These are phyloP conservation scores for Mesopsocus fuscifrons DNA, from an alignment of 2,888 invertebrate genomes.

Conservation along the genomic window DNA sequence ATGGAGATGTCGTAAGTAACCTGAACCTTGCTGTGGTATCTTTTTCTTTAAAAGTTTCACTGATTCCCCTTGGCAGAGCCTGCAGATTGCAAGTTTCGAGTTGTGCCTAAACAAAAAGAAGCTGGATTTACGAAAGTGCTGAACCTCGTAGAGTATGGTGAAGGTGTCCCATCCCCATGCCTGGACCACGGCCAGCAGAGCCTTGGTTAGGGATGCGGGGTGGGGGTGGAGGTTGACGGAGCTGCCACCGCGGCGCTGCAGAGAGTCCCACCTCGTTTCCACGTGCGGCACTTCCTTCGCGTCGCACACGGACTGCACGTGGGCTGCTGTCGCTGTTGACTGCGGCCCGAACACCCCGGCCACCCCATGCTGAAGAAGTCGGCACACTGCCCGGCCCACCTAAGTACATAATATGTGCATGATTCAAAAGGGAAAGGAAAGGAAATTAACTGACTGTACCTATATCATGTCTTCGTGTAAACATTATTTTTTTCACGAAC, in stretches of 20 bases:
- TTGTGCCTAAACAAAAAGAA: too few relatives aligned
- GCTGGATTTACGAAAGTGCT: too few relatives aligned
- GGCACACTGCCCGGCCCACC: constrained; percentile 25
- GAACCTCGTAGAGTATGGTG: constrained; percentile 79
- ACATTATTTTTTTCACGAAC: too few relatives aligned
- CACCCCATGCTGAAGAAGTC: constrained; percentile 27
- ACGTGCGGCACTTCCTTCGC: constrained; percentile 34
- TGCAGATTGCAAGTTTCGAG: too few relatives aligned
- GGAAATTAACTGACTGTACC: constrained; percentile 1
- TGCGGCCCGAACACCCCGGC: constrained; percentile 34
- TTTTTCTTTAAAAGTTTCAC: too few relatives aligned
- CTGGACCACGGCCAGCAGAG: constrained; percentile 58
- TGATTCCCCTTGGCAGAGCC: too few relatives aligned
- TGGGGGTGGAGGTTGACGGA: constrained; percentile 32
- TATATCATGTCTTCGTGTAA: too few relatives aligned
- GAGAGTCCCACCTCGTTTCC: constrained; percentile 30
- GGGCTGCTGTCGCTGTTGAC: constrained; percentile 27
- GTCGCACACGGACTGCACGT: constrained; percentile 35
- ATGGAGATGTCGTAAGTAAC: too few relatives aligned
- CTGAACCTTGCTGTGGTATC: too few relatives aligned
- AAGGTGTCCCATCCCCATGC: constrained; percentile 91
- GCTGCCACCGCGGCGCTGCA: constrained; percentile 20
- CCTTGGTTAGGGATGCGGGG: constrained; percentile 27
- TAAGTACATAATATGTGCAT: neutral
- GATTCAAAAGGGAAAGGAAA: constrained; percentile 2